phyloP scores from a whole-genome alignment of 1,140 invertebrate genomes.

The Microplitis demolitor region DNA sequence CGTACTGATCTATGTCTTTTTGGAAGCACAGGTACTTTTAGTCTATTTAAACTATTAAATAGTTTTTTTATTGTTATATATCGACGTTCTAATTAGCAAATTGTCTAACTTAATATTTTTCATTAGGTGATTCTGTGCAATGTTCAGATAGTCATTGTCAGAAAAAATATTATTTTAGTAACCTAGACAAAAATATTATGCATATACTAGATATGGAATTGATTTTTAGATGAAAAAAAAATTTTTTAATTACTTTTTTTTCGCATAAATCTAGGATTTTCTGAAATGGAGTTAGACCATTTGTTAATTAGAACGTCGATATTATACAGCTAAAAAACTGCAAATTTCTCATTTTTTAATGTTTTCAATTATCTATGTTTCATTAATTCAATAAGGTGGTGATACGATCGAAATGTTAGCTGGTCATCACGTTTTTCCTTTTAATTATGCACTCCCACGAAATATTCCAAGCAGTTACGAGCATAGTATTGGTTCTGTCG shows the following conservation, averaged over 20 bases:
- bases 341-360: neutral
- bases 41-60: neutral
- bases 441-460: conserved; percentile 61
- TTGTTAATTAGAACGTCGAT: too few species aligned
- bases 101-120: too few species aligned
- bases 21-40: neutral
- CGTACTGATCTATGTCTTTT: neutral
- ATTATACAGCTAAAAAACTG: neutral
- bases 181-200: too few species aligned
- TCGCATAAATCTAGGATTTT: too few species aligned
- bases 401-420: conserved; percentile 30
- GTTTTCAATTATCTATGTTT: neutral
- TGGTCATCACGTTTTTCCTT: conserved; percentile 60
- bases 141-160: too few species aligned
- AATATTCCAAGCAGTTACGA: conserved; percentile 64
- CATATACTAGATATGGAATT: too few species aligned
- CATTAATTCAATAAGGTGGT: conserved; percentile 21
- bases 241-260: too few species aligned
- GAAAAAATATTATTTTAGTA: too few species aligned
- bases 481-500: conserved; percentile 61
- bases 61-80: neutral
- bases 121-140: too few species aligned
- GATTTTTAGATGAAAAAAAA: too few species aligned
- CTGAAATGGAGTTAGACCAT: too few species aligned
- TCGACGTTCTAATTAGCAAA: too few species aligned